These are phyloP conservation scores for Andricus grossulariae DNA, from an alignment of 1,140 invertebrate genomes.

Conservation along the genomic window DNA sequence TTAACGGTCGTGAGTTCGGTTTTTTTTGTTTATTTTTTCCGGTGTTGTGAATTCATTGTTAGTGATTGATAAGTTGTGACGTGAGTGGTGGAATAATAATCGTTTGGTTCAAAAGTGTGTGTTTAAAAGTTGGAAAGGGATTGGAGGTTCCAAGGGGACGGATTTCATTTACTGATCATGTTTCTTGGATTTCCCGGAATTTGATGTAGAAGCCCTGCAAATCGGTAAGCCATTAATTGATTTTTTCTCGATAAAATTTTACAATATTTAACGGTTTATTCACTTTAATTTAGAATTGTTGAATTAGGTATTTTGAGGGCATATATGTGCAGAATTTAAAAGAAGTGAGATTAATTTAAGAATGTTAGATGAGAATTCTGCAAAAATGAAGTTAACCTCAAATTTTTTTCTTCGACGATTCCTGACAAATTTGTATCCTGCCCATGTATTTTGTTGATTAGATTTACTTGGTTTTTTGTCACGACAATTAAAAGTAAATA, in stretches of 20 bases:
- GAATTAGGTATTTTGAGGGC: too few relatives aligned
- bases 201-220: constrained; percentile 6
- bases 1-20: neutral
- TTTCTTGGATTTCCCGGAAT: neutral
- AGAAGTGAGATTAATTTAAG: too few relatives aligned
- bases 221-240: constrained; percentile 13
- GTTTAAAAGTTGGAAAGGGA: neutral
- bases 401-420: too few relatives aligned
- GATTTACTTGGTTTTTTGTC: too few relatives aligned
- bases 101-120: neutral
- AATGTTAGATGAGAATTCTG: too few relatives aligned
- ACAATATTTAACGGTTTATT: neutral
- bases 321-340: too few relatives aligned
- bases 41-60: neutral
- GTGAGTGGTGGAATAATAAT: neutral
- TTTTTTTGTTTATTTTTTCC: neutral
- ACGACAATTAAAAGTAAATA: too few relatives aligned
- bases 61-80: neutral
- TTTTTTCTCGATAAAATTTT: neutral
- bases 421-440: too few relatives aligned
- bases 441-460: too few relatives aligned
- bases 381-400: too few relatives aligned
- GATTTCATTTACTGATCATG: neutral
- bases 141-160: neutral
- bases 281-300: too few relatives aligned